Percentiles rank a stretch among this genome's conserved stretches.
phyloP scores from a whole-genome alignment of 1,140 invertebrate genomes.

The Cydia amplana region DNA sequence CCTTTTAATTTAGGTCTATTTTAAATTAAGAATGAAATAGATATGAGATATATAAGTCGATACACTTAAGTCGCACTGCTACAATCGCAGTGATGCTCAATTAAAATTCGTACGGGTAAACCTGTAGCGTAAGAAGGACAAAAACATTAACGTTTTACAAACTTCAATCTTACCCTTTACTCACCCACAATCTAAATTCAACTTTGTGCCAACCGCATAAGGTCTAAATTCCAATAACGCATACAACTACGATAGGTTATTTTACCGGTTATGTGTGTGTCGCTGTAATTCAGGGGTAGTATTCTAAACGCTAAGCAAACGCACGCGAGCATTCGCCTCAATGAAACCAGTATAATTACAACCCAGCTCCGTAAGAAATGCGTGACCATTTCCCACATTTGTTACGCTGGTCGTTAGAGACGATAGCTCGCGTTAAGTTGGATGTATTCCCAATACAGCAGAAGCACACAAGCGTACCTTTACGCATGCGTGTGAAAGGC shows the following conservation, averaged over 20 bases:
- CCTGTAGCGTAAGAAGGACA: slow-evolving; percentile 47
- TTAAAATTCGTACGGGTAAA: slow-evolving; percentile 58
- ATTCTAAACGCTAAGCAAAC: background rate
- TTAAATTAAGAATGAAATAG: background rate
- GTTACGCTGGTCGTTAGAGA: background rate
- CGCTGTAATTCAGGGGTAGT: slow-evolving; percentile 43
- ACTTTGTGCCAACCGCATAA: slow-evolving; percentile 37
- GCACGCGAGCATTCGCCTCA: background rate
- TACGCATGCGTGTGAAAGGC: slow-evolving; percentile 56
- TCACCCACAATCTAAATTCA: slow-evolving; percentile 33
- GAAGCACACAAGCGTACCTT: slow-evolving; percentile 44
- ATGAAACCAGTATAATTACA: background rate
- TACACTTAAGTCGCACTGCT: slow-evolving; percentile 14
- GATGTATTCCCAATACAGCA: background rate
- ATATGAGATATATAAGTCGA: background rate
- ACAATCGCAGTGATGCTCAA: slow-evolving; percentile 34
- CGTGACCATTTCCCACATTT: background rate
- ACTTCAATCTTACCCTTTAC: slow-evolving; percentile 54
- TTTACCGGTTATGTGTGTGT: slow-evolving; percentile 65
- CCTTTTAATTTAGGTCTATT: background rate
- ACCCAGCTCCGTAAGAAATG: background rate
- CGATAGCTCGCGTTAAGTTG: background rate
- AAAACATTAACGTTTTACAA: slow-evolving; percentile 52
- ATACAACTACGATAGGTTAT: slow-evolving; percentile 53
- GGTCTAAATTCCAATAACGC: slow-evolving; percentile 24